Conservation (phyloP, 1,140 invertebrate species). For the Neocloeon triangulifer region DNA sequence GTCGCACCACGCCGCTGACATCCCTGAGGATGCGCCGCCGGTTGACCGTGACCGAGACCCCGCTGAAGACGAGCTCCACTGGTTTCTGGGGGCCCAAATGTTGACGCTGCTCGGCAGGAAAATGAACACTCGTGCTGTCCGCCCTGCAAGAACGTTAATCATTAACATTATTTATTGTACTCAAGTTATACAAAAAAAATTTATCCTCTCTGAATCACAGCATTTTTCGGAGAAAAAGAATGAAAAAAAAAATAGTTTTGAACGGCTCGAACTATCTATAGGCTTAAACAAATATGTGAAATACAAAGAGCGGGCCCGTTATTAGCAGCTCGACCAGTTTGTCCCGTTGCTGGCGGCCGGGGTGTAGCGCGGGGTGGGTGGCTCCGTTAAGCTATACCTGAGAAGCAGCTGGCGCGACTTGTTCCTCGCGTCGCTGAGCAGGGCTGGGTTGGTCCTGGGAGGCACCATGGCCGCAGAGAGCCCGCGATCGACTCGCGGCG, state of each 20-base stretch:
- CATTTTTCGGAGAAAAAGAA: no score
- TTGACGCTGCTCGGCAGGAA: conserved; percentile 17
- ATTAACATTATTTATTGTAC: no score
- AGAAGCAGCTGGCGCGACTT: no score
- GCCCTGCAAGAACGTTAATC: conserved; percentile 22
- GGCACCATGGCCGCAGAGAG: not conserved
- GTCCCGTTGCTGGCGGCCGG: not conserved
- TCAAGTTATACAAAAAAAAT: no score
- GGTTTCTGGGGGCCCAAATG: conserved; percentile 24
- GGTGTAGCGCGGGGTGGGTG: conserved; percentile 7
- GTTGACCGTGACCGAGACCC: conserved; percentile 27
- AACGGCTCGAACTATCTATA: no score
- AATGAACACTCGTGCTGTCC: conserved; percentile 17
- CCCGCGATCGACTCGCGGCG: not conserved
- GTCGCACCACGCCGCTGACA: conserved; percentile 47
- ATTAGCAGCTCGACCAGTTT: not conserved
- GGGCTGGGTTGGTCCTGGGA: no score
- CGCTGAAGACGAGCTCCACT: conserved; percentile 43
- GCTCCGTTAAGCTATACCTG: conserved; percentile 3
- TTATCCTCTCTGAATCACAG: no score
- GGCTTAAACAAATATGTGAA: not conserved
- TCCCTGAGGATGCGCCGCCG: conserved; percentile 40
- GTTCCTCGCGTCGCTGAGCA: no score
- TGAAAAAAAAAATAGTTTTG: no score
- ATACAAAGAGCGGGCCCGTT: not conserved